A percentile compares a stretch with the other conserved stretches of the same genome.
phyloP scores from a whole-genome alignment of 2,888 invertebrate genomes.

The Drosophila pseudotakahashii region DNA sequence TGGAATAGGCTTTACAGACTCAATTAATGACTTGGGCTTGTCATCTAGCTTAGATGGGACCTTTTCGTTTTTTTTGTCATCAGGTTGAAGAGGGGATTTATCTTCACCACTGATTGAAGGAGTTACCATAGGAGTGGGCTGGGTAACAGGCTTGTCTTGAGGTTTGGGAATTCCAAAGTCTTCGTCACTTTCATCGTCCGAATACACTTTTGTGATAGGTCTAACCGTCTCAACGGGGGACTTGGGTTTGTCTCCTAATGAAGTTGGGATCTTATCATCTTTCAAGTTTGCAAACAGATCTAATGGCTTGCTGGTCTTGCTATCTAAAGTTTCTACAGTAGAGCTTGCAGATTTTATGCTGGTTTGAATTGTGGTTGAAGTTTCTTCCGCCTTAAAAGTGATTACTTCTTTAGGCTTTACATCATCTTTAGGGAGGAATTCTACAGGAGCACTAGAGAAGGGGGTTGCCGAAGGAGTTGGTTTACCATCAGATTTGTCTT shows the following conservation, averaged over 20 bases:
- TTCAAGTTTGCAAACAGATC: neutral
- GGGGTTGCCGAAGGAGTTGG: neutral
- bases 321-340: no score
- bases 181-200: slow-evolving; percentile 19
- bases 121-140: neutral
- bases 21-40: neutral
- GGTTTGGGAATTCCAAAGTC: neutral
- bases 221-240: slow-evolving; percentile 26
- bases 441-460: neutral
- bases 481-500: neutral
- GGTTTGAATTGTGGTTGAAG: no score
- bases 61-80: neutral
- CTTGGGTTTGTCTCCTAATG: neutral
- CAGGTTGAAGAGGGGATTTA: neutral
- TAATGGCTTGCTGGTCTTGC: neutral
- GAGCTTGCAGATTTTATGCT: no score
- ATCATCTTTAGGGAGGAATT: neutral
- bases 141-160: neutral
- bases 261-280: slow-evolving; percentile 4
- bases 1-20: no score
- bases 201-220: slow-evolving; percentile 9
- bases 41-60: neutral
- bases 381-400: neutral
- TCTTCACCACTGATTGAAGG: neutral
- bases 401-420: neutral